Conservation (phyloP, 2,888 invertebrate species). For the Mystacides longicornis region DNA sequence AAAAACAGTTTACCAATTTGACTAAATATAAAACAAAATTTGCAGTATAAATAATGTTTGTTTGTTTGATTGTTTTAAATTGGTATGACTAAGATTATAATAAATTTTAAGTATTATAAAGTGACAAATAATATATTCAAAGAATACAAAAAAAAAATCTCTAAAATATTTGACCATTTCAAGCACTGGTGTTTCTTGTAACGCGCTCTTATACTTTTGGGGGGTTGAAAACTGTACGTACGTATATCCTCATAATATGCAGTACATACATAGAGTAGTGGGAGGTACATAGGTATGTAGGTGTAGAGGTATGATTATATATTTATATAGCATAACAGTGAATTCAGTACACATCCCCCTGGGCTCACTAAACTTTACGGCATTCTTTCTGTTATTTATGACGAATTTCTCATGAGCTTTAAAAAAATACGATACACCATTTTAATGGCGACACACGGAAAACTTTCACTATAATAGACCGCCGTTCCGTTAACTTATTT, state of each 20-base stretch:
- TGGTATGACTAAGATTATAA: no score
- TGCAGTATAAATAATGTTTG: no score
- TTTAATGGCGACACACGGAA: slow-evolving; percentile 17
- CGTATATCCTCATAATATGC: no score
- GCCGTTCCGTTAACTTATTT: slow-evolving; percentile 13
- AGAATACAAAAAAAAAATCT: no score
- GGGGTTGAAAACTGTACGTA: background rate
- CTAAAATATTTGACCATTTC: background rate
- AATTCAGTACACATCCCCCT: slow-evolving; percentile 7
- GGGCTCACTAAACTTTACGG: slow-evolving; percentile 21
- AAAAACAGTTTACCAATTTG: no score
- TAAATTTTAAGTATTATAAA: no score
- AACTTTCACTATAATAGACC: slow-evolving; percentile 16
- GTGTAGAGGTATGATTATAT: background rate
- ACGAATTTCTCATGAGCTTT: slow-evolving; percentile 18
- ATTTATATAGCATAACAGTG: background rate
- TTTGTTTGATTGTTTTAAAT: no score
- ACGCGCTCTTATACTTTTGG: background rate
- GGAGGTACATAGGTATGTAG: background rate
- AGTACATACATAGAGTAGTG: background rate
- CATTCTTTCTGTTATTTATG: slow-evolving; percentile 22
- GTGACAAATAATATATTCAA: no score
- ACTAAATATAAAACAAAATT: no score
- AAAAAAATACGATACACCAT: slow-evolving; percentile 17
- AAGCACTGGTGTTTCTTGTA: background rate